Conservation (phyloP, 2,888 invertebrate species). For the Drosophila niveifrons region DNA sequence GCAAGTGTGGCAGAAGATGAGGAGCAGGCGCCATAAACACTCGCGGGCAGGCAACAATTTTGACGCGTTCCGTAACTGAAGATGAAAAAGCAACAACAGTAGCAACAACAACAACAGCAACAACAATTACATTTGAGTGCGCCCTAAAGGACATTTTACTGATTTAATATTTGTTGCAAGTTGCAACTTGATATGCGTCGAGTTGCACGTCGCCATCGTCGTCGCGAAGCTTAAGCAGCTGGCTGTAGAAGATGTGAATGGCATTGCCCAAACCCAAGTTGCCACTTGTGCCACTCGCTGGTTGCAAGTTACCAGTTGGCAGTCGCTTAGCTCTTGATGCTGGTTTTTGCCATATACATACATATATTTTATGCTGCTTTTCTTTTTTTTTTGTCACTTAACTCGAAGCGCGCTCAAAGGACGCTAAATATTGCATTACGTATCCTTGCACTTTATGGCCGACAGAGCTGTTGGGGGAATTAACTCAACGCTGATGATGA, state of each 20-base stretch:
- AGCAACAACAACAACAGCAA: conserved; percentile 23
- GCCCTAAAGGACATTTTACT: conserved; percentile 78
- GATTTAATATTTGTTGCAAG: conserved; percentile 80
- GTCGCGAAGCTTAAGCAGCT: conserved; percentile 53
- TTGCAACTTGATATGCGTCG: conserved; percentile 76
- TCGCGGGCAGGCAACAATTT: conserved; percentile 73
- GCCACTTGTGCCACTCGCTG: conserved; percentile 13
- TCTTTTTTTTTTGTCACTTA: conserved; percentile 72
- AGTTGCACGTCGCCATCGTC: conserved; percentile 60
- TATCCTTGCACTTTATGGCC: conserved; percentile 78
- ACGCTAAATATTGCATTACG: conserved; percentile 79
- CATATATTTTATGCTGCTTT: conserved; percentile 16
- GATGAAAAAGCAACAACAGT: conserved; percentile 49
- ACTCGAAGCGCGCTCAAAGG: conserved; percentile 75
- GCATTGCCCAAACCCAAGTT: conserved; percentile 23
- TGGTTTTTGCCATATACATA: conserved; percentile 10
- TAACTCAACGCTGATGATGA: conserved; percentile 49
- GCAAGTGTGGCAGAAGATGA: too few species aligned
- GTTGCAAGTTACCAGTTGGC: conserved; percentile 11
- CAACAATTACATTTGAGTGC: conserved; percentile 77
- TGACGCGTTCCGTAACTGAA: conserved; percentile 70
- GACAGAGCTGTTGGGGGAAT: conserved; percentile 31
- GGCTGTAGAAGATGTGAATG: conserved; percentile 34
- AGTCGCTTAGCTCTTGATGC: conserved; percentile 26
- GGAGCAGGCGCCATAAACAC: conserved; percentile 62